Evolutionary conservation across 2,888 invertebrate genomes (phyloP).

Genomic region (Coremacera marginata): DNA sequence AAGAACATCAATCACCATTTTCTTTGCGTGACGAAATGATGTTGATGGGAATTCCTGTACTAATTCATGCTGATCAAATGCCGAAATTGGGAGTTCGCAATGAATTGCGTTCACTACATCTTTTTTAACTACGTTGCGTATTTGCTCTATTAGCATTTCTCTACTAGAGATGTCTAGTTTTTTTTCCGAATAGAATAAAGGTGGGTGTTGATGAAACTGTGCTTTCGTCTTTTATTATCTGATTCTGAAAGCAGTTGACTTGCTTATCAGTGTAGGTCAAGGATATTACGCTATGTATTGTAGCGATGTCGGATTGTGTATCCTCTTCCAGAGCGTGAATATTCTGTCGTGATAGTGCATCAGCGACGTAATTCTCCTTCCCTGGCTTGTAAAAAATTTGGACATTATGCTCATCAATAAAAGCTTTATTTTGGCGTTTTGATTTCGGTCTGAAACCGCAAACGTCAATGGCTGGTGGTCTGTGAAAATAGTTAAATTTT

Average conservation of each 20-base stretch:
- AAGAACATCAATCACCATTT: slow-evolving; percentile 4
- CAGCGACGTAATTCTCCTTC: no score
- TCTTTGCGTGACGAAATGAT: slow-evolving; percentile 38
- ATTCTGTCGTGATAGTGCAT: no score
- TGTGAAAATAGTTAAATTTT: slow-evolving; percentile 32
- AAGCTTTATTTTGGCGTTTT: slow-evolving; percentile 27
- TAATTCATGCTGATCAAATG: slow-evolving; percentile 36
- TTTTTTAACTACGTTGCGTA: slow-evolving; percentile 22
- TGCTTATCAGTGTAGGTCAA: slow-evolving; percentile 46
- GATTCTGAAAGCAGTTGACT: slow-evolving; percentile 49
- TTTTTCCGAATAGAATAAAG: slow-evolving; percentile 41
- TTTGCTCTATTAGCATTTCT: slow-evolving; percentile 12
- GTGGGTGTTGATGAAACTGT: slow-evolving; percentile 19
- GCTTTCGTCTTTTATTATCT: slow-evolving; percentile 45
- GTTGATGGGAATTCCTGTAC: slow-evolving; percentile 37
- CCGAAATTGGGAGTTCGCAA: slow-evolving; percentile 35
- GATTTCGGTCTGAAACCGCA: no score
- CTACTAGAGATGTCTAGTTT: slow-evolving; percentile 37
- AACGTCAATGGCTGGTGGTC: slow-evolving; percentile 25
- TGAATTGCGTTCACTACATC: slow-evolving; percentile 21
- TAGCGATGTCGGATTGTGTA: slow-evolving; percentile 13
- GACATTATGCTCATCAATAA: slow-evolving; percentile 30
- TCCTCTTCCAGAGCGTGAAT: slow-evolving; percentile 38
- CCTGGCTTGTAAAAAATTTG: slow-evolving; percentile 40
- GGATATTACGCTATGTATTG: slow-evolving; percentile 43